Conservation (phyloP, 2,888 invertebrate species). For the Nowickia ferox region DNA sequence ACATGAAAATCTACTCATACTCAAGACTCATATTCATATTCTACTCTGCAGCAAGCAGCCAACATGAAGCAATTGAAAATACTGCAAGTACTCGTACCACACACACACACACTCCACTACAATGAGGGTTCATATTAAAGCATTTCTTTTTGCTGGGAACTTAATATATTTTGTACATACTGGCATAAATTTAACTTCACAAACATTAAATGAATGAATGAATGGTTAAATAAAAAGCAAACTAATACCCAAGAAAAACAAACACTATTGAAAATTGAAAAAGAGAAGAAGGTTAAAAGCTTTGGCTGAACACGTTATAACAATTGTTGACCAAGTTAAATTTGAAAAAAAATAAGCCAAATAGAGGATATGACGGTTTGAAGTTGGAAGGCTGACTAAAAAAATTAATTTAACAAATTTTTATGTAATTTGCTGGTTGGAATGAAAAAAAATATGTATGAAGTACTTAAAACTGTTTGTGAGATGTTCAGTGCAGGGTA, state of each 20-base stretch:
- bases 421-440: slow-evolving; percentile 43
- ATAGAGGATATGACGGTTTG: neutral
- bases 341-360: neutral
- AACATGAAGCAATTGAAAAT: neutral
- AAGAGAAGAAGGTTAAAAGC: slow-evolving; percentile 67
- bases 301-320: slow-evolving; percentile 63
- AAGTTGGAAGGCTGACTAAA: slow-evolving; percentile 47
- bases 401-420: slow-evolving; percentile 64
- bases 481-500: slow-evolving; percentile 33
- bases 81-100: slow-evolving; percentile 11
- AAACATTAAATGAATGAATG: slow-evolving; percentile 32
- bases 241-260: neutral
- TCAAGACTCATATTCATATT: neutral
- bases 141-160: slow-evolving; percentile 56
- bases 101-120: neutral
- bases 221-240: slow-evolving; percentile 47
- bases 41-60: neutral
- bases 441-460: neutral
- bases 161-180: neutral
- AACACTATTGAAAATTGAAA: neutral
- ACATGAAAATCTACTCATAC: slow-evolving; percentile 45
- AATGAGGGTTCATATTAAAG: slow-evolving; percentile 35
- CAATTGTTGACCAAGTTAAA: slow-evolving; percentile 56
- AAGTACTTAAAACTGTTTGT: slow-evolving; percentile 32
- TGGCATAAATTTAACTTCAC: slow-evolving; percentile 10